These are phyloP conservation scores for Apotomis capreana DNA, from an alignment of 2,888 invertebrate genomes.

Conservation along the genomic window DNA sequence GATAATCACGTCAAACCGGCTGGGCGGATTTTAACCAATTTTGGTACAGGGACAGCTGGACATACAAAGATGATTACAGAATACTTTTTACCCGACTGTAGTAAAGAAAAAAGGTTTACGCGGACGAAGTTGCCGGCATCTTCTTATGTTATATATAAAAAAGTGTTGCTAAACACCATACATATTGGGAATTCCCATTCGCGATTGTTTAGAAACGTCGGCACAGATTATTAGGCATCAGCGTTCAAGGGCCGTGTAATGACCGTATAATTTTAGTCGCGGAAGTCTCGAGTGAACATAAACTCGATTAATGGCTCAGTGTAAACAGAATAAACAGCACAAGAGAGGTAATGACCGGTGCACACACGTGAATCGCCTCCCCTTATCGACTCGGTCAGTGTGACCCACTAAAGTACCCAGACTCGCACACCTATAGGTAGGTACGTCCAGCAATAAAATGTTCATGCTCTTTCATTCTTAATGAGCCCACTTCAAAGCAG, in stretches of 20 bases:
- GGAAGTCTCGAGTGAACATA: slow-evolving; percentile 53
- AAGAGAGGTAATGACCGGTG: slow-evolving; percentile 56
- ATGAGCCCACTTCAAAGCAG: slow-evolving; percentile 9
- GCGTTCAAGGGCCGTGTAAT: slow-evolving; percentile 24
- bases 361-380: slow-evolving; percentile 60
- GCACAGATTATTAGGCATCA: slow-evolving; percentile 9
- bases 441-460: slow-evolving; percentile 9
- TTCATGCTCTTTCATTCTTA: slow-evolving; percentile 26
- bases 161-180: not conserved
- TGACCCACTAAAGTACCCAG: slow-evolving; percentile 65
- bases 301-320: slow-evolving; percentile 60
- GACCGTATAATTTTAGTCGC: slow-evolving; percentile 52
- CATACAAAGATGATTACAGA: too few relatives aligned
- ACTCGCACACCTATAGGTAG: slow-evolving; percentile 5
- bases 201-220: not conserved
- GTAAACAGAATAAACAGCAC: slow-evolving; percentile 63
- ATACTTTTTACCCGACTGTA: too few relatives aligned
- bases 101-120: too few relatives aligned
- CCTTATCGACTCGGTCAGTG: slow-evolving; percentile 66
- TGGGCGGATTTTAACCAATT: too few relatives aligned
- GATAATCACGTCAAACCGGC: too few relatives aligned
- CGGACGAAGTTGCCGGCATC: too few relatives aligned
- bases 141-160: not conserved
- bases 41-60: too few relatives aligned
- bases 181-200: not conserved